Base-by-base conservation (phyloP, 2,797 vertebrate genomes). In the Basileuterus tristriatus region DNA sequence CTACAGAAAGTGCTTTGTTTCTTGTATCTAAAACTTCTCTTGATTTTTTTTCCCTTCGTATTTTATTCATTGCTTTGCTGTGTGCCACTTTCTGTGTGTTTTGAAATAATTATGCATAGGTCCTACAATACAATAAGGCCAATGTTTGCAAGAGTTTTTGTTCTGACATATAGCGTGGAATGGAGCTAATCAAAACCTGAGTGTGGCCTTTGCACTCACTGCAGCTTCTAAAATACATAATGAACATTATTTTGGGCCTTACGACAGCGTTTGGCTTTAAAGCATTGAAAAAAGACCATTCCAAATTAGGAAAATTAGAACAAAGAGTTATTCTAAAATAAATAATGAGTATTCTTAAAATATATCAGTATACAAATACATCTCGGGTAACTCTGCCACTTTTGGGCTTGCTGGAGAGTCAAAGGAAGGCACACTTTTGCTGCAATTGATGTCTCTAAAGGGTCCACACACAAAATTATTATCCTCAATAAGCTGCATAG, bases 1-100 rank as follows among this genome's bases (percentile, higher is more conserved):
- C 70, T 78, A 89, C 92, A 97, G 93, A 96, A 97, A 96, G 93
- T 89, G 52, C 94, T 97, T 97, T 96, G 87, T 94, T 94, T 95
- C 78, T 89, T 94, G 46, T 95, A 96, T 95, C 92, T 90, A 83
- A 92, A 97, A 83, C 70, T 79, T 94, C 82, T 95, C 74, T 88
- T 82, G 64, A 78, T 92, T 84, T 63, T 81, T 58, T 91, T 84
- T 92, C 60, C 2, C 36, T 60, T 47, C 32, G 32, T 93, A 93
- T 92, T 95, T 96, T 95, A 84, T 89, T 89, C 2, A 5, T 96
- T 96, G 72, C 84, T 97, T 94, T 94, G 95, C 87, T 92, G 77
- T 94, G 74, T 83, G 83, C 60, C 65, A 83, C 90, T 95, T 93
- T 94, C 83, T 96, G n/a, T 95, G 77, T 90, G 86, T 96, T 97